These are phyloP conservation scores for Vanessa tameamea DNA, from an alignment of 1,140 invertebrate species.

Conservation along the genomic window DNA sequence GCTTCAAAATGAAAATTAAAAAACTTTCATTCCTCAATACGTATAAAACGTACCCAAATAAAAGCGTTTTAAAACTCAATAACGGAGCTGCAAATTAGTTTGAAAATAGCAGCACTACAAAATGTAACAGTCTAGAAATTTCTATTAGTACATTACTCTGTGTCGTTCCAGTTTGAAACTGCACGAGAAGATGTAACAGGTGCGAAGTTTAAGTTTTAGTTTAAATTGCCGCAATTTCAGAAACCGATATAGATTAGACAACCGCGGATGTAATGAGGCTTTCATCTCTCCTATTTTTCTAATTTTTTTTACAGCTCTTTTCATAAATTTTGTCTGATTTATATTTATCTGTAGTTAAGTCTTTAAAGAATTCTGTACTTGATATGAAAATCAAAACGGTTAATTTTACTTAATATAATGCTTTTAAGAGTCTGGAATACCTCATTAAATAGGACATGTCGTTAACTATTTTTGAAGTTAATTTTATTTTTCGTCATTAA, in stretches of 20 bases:
- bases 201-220: conserved; percentile 14
- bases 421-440: too few relatives aligned
- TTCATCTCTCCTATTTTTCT: background rate
- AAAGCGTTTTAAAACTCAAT: background rate
- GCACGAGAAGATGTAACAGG: conserved; percentile 14
- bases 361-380: too few relatives aligned
- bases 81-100: background rate
- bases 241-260: conserved; percentile 6
- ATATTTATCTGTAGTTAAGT: too few relatives aligned
- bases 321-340: too few relatives aligned
- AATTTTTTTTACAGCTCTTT: too few relatives aligned
- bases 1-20: too few relatives aligned
- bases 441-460: too few relatives aligned
- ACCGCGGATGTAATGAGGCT: background rate
- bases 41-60: background rate
- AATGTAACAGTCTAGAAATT: conserved; percentile 11
- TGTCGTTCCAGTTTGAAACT: conserved; percentile 8
- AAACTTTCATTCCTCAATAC: too few relatives aligned
- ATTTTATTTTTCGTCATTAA: too few relatives aligned
- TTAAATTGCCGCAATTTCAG: conserved; percentile 17
- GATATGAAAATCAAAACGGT: too few relatives aligned
- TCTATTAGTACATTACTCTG: conserved; percentile 15
- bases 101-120: conserved; percentile 1
- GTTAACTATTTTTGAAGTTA: too few relatives aligned
- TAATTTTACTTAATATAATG: too few relatives aligned